Conservation (phyloP, 1,140 invertebrate species). For the Zophobas morio region DNA sequence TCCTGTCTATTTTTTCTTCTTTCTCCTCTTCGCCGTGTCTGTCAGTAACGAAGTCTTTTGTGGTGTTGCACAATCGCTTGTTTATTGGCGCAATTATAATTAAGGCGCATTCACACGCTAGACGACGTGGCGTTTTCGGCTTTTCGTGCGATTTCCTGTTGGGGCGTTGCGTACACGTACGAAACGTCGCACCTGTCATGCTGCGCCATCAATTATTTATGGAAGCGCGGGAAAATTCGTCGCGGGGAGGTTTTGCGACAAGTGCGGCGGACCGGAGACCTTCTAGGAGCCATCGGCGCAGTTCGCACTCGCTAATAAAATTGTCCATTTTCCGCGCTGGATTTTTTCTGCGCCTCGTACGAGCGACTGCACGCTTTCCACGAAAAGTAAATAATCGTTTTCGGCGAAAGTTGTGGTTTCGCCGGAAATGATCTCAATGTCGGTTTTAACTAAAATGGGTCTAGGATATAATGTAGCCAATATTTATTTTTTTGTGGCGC, state of each 20-base stretch:
- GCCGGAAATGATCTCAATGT: neutral
- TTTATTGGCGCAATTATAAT: conserved; percentile 20
- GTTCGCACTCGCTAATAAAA: too few relatives aligned
- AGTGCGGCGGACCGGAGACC: too few relatives aligned
- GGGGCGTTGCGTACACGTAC: conserved; percentile 19
- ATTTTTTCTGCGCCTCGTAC: too few relatives aligned
- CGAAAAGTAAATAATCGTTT: too few relatives aligned
- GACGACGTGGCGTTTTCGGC: neutral
- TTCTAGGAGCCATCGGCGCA: too few relatives aligned
- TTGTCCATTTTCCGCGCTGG: too few relatives aligned
- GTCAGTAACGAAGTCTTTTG: conserved; percentile 8
- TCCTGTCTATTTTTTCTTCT: neutral
- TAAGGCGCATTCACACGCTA: conserved; percentile 29
- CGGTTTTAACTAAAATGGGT: neutral
- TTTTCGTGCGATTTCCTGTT: conserved; percentile 8
- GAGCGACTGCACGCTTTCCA: too few relatives aligned
- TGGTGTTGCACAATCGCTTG: conserved; percentile 10
- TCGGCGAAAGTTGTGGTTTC: neutral
- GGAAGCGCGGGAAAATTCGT: neutral
- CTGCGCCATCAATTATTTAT: conserved; percentile 6
- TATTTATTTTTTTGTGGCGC: too few relatives aligned
- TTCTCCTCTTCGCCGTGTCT: neutral
- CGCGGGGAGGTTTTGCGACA: neutral
- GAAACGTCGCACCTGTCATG: conserved; percentile 29
- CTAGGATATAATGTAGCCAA: too few relatives aligned